These are phyloP conservation scores for Oenanthe melanoleuca DNA, from an alignment of 2,113 vertebrate species.

Conservation along the genomic window DNA sequence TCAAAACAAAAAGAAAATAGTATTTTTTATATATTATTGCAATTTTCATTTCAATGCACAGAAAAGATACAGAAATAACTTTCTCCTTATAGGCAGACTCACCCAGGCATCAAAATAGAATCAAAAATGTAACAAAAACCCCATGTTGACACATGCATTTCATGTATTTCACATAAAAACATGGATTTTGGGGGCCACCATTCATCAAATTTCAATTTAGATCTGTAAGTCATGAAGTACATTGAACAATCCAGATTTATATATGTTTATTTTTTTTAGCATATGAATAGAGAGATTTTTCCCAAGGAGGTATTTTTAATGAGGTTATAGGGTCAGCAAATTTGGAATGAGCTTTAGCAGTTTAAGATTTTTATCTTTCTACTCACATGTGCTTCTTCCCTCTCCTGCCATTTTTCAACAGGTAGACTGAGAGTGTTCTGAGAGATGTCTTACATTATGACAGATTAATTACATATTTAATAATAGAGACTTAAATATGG, in stretches of 20 bases:
- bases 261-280: neutral
- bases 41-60: neutral
- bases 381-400: neutral
- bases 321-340: neutral
- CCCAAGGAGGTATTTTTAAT: neutral
- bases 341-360: neutral
- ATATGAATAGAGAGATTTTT: neutral
- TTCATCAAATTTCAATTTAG: neutral
- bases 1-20: neutral
- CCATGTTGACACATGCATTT: neutral
- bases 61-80: neutral
- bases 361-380: neutral
- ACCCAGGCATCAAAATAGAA: neutral
- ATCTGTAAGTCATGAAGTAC: neutral
- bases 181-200: no score
- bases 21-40: neutral
- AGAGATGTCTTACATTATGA: neutral
- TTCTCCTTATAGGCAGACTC: neutral
- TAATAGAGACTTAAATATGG: neutral
- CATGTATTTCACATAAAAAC: neutral
- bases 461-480: slow-evolving; percentile 7
- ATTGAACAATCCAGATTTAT: neutral
- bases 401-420: neutral
- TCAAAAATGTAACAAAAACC: neutral
- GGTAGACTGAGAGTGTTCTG: neutral